These are phyloP conservation scores for Miltochrista miniata DNA, from an alignment of 2,888 invertebrate genomes.

Conservation along the genomic window DNA sequence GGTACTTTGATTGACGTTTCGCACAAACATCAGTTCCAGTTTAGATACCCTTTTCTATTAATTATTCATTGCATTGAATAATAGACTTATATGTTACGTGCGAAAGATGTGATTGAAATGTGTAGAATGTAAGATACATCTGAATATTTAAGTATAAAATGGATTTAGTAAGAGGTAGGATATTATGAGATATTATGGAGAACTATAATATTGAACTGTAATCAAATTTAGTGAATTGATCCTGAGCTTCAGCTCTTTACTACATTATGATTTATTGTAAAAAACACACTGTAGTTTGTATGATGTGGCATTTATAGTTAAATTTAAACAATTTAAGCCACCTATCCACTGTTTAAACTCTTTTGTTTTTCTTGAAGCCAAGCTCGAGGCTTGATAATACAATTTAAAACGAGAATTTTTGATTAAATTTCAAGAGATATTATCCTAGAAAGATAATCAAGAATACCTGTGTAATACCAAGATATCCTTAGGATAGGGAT, in stretches of 20 bases:
- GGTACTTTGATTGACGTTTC: constrained; percentile 40
- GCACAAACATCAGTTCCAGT: constrained; percentile 35
- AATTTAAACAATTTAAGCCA: too few relatives aligned
- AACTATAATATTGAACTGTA: not conserved
- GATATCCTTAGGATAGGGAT: not conserved
- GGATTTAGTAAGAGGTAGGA: not conserved
- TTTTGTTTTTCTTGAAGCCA: too few relatives aligned
- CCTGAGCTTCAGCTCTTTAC: not conserved
- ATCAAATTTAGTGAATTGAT: not conserved
- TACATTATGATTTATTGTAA: too few relatives aligned
- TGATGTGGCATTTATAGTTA: too few relatives aligned
- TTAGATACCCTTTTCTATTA: constrained; percentile 29
- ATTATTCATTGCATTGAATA: constrained; percentile 32
- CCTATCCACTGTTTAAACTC: too few relatives aligned
- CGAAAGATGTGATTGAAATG: constrained; percentile 7
- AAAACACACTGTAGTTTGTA: too few relatives aligned
- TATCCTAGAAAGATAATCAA: too few relatives aligned
- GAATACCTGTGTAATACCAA: not conserved
- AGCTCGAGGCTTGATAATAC: not conserved
- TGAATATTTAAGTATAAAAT: not conserved
- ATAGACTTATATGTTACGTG: constrained; percentile 11
- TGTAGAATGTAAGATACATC: not conserved
- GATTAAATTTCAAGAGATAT: too few relatives aligned
- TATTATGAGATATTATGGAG: not conserved
- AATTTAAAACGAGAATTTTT: too few relatives aligned